A percentile compares a stretch with the other conserved stretches of the same genome.
These are phyloP conservation scores for Kradibia gibbosae DNA, from an alignment of 1,140 invertebrate species.

Conservation along the genomic window DNA sequence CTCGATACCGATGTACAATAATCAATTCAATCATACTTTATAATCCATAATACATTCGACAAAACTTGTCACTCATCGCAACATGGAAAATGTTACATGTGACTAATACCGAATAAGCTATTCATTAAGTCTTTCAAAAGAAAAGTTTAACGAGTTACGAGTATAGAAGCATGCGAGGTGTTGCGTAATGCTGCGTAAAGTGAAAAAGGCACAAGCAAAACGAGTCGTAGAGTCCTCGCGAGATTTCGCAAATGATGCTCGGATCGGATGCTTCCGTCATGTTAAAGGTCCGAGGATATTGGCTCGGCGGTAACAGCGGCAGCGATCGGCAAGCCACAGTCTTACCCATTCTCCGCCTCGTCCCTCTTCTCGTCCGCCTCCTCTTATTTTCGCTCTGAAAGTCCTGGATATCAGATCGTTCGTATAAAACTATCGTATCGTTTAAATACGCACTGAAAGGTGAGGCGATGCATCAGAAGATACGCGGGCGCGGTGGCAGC, in stretches of 20 bases:
- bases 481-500: conserved; percentile 70
- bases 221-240: conserved; percentile 39
- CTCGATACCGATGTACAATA: no score
- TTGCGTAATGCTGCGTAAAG: conserved; percentile 29
- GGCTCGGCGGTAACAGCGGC: conserved; percentile 51
- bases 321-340: conserved; percentile 10
- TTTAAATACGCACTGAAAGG: conserved; percentile 75
- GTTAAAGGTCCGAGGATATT: conserved; percentile 59
- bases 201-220: conserved; percentile 34
- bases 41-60: no score
- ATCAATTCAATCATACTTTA: no score
- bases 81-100: neutral
- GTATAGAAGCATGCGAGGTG: neutral
- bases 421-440: conserved; percentile 75
- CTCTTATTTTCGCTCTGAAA: conserved; percentile 63
- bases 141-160: neutral
- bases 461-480: conserved; percentile 74
- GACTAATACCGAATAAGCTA: neutral
- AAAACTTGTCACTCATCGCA: no score
- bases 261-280: conserved; percentile 67
- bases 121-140: neutral
- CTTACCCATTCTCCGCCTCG: neutral
- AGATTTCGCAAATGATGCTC: conserved; percentile 62
- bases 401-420: conserved; percentile 72
- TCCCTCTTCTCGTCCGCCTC: neutral